Percentiles rank a stretch among this genome's conserved stretches.
phyloP scores from a whole-genome alignment of 2,888 invertebrate species.

The Hipparchia sbordonii region DNA sequence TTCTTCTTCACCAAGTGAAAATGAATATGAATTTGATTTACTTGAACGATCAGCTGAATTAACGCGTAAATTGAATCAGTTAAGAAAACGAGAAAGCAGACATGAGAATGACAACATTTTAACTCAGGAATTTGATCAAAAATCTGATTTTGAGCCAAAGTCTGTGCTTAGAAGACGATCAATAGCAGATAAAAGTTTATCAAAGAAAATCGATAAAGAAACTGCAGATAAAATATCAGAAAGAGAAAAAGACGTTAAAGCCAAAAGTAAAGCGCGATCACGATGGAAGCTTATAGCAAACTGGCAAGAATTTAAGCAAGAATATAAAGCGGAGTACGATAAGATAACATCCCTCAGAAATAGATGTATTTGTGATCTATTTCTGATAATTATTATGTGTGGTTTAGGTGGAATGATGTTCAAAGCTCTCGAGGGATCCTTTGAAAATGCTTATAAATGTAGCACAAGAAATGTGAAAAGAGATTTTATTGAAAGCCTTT shows the following conservation, averaged over 20 bases:
- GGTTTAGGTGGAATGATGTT: slow-evolving; percentile 92
- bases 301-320: slow-evolving; percentile 83
- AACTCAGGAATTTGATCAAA: slow-evolving; percentile 49
- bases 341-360: slow-evolving; percentile 83
- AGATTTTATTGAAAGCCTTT: slow-evolving; percentile 92
- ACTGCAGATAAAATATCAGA: slow-evolving; percentile 40
- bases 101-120: slow-evolving; percentile 58
- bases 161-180: slow-evolving; percentile 63
- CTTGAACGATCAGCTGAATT: slow-evolving; percentile 73
- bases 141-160: slow-evolving; percentile 45
- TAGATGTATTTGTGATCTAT: slow-evolving; percentile 86
- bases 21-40: slow-evolving; percentile 78
- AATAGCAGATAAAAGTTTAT: slow-evolving; percentile 49
- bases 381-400: slow-evolving; percentile 88
- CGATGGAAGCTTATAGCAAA: slow-evolving; percentile 71
- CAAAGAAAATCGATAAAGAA: slow-evolving; percentile 47
- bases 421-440: slow-evolving; percentile 91
- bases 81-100: slow-evolving; percentile 68
- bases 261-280: slow-evolving; percentile 52
- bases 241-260: slow-evolving; percentile 40
- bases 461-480: slow-evolving; percentile 93
- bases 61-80: slow-evolving; percentile 69
- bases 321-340: slow-evolving; percentile 81
- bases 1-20: slow-evolving; percentile 78
- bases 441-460: slow-evolving; percentile 94